A percentile compares a stretch with the other conserved stretches of the same genome.
Conservation (phyloP, 2,113 vertebrate genomes). For the Phaethon lepturus region DNA sequence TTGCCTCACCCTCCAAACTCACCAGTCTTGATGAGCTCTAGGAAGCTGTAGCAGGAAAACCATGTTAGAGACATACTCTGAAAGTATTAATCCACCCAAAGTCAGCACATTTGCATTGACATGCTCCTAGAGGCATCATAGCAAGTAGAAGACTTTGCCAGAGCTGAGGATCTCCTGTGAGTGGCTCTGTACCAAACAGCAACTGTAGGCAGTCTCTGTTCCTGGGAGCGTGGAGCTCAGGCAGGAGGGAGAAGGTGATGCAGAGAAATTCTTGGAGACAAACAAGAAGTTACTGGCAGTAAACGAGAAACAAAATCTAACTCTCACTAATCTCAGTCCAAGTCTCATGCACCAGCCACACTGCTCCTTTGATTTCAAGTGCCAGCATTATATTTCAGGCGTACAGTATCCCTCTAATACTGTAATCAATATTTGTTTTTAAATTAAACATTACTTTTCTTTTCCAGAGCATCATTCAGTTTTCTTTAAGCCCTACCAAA, state of each 20-base stretch:
- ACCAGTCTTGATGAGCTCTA: neutral
- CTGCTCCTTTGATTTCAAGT: neutral
- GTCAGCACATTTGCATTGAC: rapidly evolving
- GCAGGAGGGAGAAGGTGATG: neutral
- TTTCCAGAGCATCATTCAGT: neutral
- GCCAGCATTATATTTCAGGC: neutral
- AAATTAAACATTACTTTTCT: slow-evolving; percentile 14
- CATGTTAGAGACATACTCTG: rapidly evolving
- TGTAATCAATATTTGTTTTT: neutral
- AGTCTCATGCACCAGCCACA: neutral
- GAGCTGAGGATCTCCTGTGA: neutral
- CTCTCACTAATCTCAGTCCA: neutral
- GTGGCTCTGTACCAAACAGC: neutral
- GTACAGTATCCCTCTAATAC: neutral
- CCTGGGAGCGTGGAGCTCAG: rapidly evolving
- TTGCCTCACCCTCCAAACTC: neutral
- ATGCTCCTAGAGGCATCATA: neutral
- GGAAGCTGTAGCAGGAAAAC: neutral
- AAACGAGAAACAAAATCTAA: neutral
- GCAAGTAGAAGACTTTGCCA: neutral
- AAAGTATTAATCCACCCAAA: neutral
- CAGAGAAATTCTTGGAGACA: neutral
- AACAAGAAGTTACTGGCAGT: neutral
- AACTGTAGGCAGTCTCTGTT: neutral
- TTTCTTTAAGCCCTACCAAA: slow-evolving; percentile 16